phyloP scores from a whole-genome alignment of 53 echinoderm and acorn worm genomes.

The Apostichopus leukothele region DNA sequence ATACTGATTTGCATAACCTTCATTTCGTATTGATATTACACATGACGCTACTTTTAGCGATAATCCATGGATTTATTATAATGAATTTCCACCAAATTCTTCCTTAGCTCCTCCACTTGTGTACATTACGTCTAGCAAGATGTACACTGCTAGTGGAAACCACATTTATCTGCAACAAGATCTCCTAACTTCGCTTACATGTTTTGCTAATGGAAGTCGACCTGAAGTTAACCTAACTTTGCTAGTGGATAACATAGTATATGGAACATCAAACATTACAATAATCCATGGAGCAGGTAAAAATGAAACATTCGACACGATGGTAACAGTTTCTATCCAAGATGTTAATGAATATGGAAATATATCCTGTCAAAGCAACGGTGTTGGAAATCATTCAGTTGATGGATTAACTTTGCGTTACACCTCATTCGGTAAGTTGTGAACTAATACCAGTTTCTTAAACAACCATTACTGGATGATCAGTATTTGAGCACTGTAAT shows the following conservation, averaged over 20 bases:
- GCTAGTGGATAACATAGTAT: background rate
- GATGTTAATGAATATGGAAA: background rate
- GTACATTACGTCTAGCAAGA: too few species aligned
- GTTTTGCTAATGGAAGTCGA: background rate
- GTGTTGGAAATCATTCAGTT: background rate
- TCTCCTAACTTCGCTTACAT: background rate
- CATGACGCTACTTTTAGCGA: too few species aligned
- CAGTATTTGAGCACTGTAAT: too few species aligned
- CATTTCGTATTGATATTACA: too few species aligned
- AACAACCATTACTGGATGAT: too few species aligned
- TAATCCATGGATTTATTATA: too few species aligned
- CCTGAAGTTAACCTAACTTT: background rate
- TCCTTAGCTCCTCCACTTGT: too few species aligned
- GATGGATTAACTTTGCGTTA: background rate
- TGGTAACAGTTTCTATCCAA: background rate
- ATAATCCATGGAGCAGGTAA: background rate
- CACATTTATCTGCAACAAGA: too few species aligned
- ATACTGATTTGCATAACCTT: too few species aligned
- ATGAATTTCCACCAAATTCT: too few species aligned
- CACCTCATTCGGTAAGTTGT: background rate
- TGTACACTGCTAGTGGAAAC: too few species aligned
- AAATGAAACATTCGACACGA: background rate
- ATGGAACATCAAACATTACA: background rate
- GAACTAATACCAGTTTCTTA: background rate
- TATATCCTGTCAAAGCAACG: background rate